Percentiles rank a stretch among this genome's conserved stretches.
Evolutionary conservation across 2,888 invertebrate species (phyloP).

Genomic region (Stomorhina lunata): DNA sequence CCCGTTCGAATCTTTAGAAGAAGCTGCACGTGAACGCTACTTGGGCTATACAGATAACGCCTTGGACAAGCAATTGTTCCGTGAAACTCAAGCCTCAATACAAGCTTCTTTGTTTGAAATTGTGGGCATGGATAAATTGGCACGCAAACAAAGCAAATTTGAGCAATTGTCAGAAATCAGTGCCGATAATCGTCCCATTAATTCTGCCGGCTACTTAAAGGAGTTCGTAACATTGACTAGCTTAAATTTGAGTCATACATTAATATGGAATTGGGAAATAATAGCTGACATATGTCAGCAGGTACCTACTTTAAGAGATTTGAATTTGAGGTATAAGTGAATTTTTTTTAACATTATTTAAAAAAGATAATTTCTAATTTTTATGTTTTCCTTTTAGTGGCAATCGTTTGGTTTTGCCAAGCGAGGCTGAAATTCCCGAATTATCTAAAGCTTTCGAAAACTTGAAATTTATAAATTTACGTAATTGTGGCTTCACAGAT

Average conservation of each 20-base stretch:
- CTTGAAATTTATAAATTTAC: slow-evolving; percentile 76
- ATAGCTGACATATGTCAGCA: slow-evolving; percentile 78
- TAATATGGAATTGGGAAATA: slow-evolving; percentile 79
- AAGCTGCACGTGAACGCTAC: slow-evolving; percentile 88
- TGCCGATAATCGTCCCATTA: slow-evolving; percentile 81
- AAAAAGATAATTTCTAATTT: neutral
- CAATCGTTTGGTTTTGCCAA: slow-evolving; percentile 86
- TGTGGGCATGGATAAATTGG: slow-evolving; percentile 94
- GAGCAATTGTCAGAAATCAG: slow-evolving; percentile 77
- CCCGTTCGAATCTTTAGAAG: slow-evolving; percentile 86
- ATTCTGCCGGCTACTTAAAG: slow-evolving; percentile 84
- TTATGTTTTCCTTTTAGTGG: slow-evolving; percentile 82
- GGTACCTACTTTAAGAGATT: slow-evolving; percentile 74
- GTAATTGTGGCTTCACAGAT: slow-evolving; percentile 83
- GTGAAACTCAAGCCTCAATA: slow-evolving; percentile 85
- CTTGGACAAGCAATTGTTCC: slow-evolving; percentile 83
- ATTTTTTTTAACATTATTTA: neutral
- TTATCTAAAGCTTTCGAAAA: slow-evolving; percentile 76
- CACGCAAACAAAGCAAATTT: slow-evolving; percentile 81
- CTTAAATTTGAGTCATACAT: slow-evolving; percentile 77
- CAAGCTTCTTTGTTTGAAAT: slow-evolving; percentile 92
- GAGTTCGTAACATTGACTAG: slow-evolving; percentile 76
- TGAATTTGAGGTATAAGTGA: slow-evolving; percentile 75
- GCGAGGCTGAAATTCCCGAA: slow-evolving; percentile 80
- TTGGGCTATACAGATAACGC: slow-evolving; percentile 80